Percentiles rank a stretch among this genome's conserved stretches.
Evolutionary conservation across 2,113 vertebrate genomes (phyloP).

Genomic region (Campylomormyrus numenius): DNA sequence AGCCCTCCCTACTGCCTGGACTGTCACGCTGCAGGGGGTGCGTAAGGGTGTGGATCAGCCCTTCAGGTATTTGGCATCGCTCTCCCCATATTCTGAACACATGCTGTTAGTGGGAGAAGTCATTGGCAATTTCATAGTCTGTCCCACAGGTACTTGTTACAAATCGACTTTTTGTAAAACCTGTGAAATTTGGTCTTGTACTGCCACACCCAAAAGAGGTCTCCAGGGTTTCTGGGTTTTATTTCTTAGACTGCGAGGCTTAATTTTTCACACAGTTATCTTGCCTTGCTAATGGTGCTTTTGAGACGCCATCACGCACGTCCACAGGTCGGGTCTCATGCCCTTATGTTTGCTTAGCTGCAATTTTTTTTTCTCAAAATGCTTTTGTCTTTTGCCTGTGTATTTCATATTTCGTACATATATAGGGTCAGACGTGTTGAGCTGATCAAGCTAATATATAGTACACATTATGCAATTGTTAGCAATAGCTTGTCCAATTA

Average conservation of each 20-base stretch:
- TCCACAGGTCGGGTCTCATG: neutral
- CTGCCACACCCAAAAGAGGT: neutral
- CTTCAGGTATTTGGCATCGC: neutral
- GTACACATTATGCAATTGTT: neutral
- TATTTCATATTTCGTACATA: neutral
- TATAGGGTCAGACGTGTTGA: neutral
- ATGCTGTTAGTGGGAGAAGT: neutral
- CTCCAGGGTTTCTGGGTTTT: neutral
- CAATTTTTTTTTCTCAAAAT: neutral
- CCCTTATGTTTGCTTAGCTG: neutral
- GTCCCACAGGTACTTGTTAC: neutral
- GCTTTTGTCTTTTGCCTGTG: neutral
- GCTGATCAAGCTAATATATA: neutral
- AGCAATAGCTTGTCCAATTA: neutral
- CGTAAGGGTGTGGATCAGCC: neutral
- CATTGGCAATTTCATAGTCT: neutral
- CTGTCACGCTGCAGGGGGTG: neutral
- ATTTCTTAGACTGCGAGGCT: neutral
- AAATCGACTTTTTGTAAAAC: neutral
- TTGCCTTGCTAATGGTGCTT: neutral
- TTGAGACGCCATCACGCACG: neutral
- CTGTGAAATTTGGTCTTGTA: neutral
- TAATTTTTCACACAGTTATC: neutral
- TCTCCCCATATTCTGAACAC: neutral
- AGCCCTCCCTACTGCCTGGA: neutral